A percentile compares a stretch with the other conserved stretches of the same genome.
Conservation (phyloP, 2,113 vertebrate genomes). For the Enhydra lutris region DNA sequence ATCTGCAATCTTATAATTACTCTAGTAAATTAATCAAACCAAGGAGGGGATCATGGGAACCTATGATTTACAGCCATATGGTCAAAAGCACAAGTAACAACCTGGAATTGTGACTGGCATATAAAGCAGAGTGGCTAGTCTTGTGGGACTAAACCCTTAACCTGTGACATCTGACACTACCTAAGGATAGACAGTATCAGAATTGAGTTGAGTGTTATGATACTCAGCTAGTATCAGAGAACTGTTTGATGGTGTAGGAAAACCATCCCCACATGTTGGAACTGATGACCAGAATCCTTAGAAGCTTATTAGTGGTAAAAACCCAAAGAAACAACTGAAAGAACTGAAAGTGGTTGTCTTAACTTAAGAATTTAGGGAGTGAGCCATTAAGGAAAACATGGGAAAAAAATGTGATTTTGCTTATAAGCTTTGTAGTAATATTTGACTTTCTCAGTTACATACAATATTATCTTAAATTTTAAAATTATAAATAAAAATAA, state of each 20-base stretch:
- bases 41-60: not conserved
- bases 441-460: not conserved
- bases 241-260: not conserved
- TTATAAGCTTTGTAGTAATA: not conserved
- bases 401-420: not conserved
- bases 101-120: not conserved
- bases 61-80: not conserved
- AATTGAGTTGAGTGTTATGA: not conserved
- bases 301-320: not conserved
- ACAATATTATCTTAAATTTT: not conserved
- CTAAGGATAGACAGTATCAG: not conserved
- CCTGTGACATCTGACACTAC: not conserved
- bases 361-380: not conserved
- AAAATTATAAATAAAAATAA: conserved; percentile 4
- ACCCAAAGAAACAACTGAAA: not conserved
- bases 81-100: not conserved
- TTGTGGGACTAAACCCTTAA: not conserved
- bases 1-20: not conserved
- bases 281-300: not conserved
- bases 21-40: not conserved
- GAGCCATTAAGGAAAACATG: not conserved
- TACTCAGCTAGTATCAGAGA: not conserved
- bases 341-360: not conserved
- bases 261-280: not conserved
- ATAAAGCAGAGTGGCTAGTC: not conserved